Conservation (phyloP, 2,888 invertebrate genomes). For the Pilophorus perplexus region DNA sequence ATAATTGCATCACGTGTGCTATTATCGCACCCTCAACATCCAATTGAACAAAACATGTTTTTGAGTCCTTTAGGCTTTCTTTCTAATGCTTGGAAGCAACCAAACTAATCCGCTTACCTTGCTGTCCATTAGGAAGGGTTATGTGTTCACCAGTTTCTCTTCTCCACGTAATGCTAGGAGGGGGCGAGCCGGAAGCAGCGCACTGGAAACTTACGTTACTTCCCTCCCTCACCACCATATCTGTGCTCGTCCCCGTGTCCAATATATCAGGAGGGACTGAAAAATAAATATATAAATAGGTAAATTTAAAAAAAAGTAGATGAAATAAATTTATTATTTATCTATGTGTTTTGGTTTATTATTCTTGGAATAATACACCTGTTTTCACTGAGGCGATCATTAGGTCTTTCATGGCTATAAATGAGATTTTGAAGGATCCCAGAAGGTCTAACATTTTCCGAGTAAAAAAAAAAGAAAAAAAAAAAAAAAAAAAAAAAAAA, state of each 20-base stretch:
- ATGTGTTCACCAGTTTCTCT: conserved; percentile 72
- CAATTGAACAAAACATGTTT: too few relatives aligned
- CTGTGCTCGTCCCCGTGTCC: conserved; percentile 81
- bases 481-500: too few relatives aligned
- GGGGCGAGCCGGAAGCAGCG: conserved; percentile 84
- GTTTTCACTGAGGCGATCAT: too few relatives aligned
- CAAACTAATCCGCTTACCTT: conserved; percentile 52
- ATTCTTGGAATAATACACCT: background rate
- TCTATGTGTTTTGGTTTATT: background rate
- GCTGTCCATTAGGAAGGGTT: conserved; percentile 53
- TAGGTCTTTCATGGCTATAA: too few relatives aligned
- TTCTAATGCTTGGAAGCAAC: too few relatives aligned
- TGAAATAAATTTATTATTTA: background rate
- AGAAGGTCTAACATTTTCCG: too few relatives aligned
- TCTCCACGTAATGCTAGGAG: conserved; percentile 83
- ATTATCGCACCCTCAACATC: too few relatives aligned
- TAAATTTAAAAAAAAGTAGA: background rate
- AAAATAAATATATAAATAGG: conserved; percentile 51
- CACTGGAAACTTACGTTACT: conserved; percentile 82
- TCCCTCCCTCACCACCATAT: conserved; percentile 81
- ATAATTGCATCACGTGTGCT: too few relatives aligned
- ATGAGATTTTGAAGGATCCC: too few relatives aligned
- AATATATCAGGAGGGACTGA: conserved; percentile 82
- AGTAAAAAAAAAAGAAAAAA: too few relatives aligned
- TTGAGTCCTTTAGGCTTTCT: too few relatives aligned